Evolutionary conservation across 2,113 vertebrate species (phyloP), one percentile per base, ranked within the genome.

Genomic region (Lepus americanus): DNA sequence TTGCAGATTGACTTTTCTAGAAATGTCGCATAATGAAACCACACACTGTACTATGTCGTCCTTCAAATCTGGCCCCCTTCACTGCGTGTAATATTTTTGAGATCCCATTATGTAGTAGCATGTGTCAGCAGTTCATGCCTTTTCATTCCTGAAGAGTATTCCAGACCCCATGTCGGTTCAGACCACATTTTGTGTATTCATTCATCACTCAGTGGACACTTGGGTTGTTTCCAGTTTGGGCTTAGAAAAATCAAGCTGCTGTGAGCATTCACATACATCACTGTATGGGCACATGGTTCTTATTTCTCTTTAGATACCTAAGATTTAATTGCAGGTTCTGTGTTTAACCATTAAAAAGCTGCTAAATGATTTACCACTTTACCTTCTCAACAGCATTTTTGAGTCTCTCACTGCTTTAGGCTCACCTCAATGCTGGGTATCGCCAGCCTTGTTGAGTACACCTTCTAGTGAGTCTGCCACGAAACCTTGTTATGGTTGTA

Each of bases 161-260:
- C 55, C 3, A 25, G 20, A 53, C 23, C 22, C 1, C 33, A 36
- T 8, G 5, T 63, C 6, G 8, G 1, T 9, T 20, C 0, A 29
- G 22, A 16, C 23, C 22, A 36, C 29, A 25, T 11, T 39, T 14
- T 64, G 17, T 64, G 79, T 20, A 11, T 51, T 31, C 23, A 31
- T 81, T 23, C 14, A 8, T 29, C 23, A 20, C 39, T 7, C 33
- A 22, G 22, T 51, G 8, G 16, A 23, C 66, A 23, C 11, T 51
- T 63, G 55, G 17, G 31, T 29, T 29, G 39, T 44, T 33, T 63
- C 36, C 27, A 61, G 11, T 23, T 63, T 63, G 6, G 4, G 31
- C 6, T 61, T 78, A 19, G 9, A 59, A 78, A 1, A 73, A 36
- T 31, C 13, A 51, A 51, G 27, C n/a, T 29, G 4, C 29, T 20